These are phyloP conservation scores for Capricornis sumatraensis DNA, from an alignment of 2,113 vertebrate species.

Conservation along the genomic window DNA sequence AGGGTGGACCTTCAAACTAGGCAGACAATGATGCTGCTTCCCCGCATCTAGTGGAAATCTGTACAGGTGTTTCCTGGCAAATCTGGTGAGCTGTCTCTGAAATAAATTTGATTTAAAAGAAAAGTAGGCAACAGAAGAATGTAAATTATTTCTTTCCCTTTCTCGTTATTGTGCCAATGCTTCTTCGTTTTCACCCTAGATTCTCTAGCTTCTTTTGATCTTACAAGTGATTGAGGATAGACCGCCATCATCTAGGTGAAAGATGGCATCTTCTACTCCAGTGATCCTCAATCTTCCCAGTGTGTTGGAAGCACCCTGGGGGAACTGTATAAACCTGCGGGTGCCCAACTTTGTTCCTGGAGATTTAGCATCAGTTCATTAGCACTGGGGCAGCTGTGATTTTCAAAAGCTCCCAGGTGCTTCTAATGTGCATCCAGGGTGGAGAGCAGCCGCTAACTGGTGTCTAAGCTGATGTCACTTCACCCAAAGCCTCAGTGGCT, in stretches of 20 bases:
- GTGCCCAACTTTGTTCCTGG: too few relatives aligned
- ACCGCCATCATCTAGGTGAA: neutral
- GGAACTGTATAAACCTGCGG: neutral
- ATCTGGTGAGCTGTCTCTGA: neutral
- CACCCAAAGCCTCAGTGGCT: neutral
- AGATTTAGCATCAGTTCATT: accelerated
- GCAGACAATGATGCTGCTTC: accelerated
- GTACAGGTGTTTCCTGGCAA: neutral
- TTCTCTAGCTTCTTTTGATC: neutral
- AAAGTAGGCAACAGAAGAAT: neutral
- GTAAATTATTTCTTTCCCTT: neutral
- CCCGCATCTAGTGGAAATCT: neutral
- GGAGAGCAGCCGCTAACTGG: accelerated
- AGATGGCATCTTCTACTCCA: neutral
- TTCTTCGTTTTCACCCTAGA: neutral
- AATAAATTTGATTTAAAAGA: neutral
- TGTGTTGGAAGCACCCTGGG: accelerated
- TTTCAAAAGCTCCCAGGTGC: neutral
- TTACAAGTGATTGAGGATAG: accelerated
- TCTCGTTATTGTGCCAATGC: neutral
- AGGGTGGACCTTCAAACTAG: neutral
- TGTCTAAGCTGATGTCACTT: neutral
- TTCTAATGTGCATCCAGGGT: accelerated
- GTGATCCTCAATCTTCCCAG: neutral
- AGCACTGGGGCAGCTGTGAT: neutral